phyloP scores from a whole-genome alignment of 64 coral and sea anemone genomes.

The Trachythela sp. region DNA sequence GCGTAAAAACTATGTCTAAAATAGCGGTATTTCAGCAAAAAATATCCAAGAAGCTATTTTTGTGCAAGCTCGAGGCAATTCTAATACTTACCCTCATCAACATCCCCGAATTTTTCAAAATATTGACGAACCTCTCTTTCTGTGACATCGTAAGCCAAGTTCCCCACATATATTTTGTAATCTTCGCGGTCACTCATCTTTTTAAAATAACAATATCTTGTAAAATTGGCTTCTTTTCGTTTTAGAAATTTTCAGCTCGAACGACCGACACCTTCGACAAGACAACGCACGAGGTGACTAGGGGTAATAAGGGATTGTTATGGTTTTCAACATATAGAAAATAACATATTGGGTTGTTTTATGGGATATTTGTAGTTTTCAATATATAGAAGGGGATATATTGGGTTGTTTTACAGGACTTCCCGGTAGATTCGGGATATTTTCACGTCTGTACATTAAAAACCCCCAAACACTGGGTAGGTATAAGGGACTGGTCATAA shows the following conservation, averaged over 20 bases:
- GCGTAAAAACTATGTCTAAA: too few relatives aligned
- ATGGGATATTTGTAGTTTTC: too few relatives aligned
- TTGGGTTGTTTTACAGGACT: too few relatives aligned
- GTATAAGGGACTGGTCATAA: too few relatives aligned
- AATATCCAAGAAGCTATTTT: too few relatives aligned
- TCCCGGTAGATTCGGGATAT: too few relatives aligned
- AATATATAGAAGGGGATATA: too few relatives aligned
- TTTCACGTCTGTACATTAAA: too few relatives aligned
- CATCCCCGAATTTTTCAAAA: background rate
- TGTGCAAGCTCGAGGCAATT: background rate
- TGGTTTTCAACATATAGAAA: background rate
- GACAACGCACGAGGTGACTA: too few relatives aligned
- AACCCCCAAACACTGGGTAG: too few relatives aligned
- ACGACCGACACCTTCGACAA: too few relatives aligned
- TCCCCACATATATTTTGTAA: background rate
- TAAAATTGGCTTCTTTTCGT: background rate
- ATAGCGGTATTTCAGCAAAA: too few relatives aligned
- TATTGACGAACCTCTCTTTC: background rate
- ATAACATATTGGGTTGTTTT: background rate
- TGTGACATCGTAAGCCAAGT: background rate
- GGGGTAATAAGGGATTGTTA: background rate
- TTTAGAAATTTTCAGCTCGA: background rate
- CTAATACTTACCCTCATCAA: background rate
- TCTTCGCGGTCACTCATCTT: constrained; percentile 3
- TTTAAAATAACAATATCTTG: background rate